phyloP scores from a whole-genome alignment of 2,113 vertebrate species.

The Trichomycterus rosablanca region DNA sequence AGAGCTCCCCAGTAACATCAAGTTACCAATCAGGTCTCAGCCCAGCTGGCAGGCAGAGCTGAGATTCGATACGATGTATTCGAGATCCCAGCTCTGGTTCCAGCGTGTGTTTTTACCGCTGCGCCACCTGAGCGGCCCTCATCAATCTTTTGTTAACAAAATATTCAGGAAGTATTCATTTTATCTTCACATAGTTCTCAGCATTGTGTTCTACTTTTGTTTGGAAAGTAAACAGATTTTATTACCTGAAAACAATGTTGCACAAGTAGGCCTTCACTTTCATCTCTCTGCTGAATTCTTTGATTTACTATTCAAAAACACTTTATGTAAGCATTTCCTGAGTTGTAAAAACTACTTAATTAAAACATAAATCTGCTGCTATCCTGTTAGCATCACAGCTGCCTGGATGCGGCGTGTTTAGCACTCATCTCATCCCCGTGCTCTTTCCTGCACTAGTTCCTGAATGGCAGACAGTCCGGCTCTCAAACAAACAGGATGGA shows the following conservation, averaged over 20 bases:
- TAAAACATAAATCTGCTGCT: neutral
- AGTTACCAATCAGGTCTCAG: too few relatives aligned
- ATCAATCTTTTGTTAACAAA: too few relatives aligned
- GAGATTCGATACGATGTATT: too few relatives aligned
- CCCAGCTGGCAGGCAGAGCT: too few relatives aligned
- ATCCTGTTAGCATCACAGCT: neutral
- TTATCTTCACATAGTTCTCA: neutral
- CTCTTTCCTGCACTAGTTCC: conserved; percentile 67
- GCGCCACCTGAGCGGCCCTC: too few relatives aligned
- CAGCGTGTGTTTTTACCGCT: too few relatives aligned
- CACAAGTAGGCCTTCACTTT: neutral
- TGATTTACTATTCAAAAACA: neutral
- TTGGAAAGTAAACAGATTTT: neutral
- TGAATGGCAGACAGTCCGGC: conserved; percentile 63
- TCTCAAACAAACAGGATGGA: conserved; percentile 73
- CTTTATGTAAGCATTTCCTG: conserved; percentile 14
- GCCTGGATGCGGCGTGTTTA: conserved; percentile 44
- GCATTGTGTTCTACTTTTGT: neutral
- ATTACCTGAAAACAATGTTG: neutral
- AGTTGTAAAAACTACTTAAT: neutral
- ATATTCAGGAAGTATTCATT: too few relatives aligned
- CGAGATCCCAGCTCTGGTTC: too few relatives aligned
- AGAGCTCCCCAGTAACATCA: too few relatives aligned
- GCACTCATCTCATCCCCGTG: conserved; percentile 57
- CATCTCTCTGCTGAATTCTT: neutral